Evolutionary conservation across 2,888 invertebrate species (phyloP), one percentile per base, ranked within the genome.

Genomic region (Hydriomena furcata): DNA sequence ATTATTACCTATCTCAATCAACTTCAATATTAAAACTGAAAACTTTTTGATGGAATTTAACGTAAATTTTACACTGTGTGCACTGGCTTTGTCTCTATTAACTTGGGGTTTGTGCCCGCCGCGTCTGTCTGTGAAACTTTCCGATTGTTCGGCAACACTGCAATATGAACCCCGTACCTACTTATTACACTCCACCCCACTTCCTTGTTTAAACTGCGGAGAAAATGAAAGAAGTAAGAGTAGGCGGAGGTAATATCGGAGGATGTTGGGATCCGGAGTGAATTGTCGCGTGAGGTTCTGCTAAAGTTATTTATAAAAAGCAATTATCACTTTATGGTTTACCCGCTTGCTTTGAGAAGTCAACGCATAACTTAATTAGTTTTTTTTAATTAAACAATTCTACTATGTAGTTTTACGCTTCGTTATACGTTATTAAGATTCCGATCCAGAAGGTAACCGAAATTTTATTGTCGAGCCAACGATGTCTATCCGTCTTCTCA

Each of bases 91-190:
- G 63, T 62, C 65, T 63, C 75, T 73, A 79, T 81, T 80, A 80
- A 78, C 73, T 79, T 72, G 71, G 66, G 73, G 72, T 66, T 72
- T 76, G 74, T 77, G 61, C 61, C 65, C 66, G 65, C 65, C 67
- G 68, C 68, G 75, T 70, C 75, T 72, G 71, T 71, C 72, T 70
- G 62, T 48, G 65, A 69, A 79, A 82, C 71, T 81, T 78, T 68
- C 56, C 65, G 67, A 75, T 76, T 77, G 78, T 71, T 69, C 65
- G 43, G 55, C 55, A 55, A 60, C 58, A 64, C 55, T 65, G 69
- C 70, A 68, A 66, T 69, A 71, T 66, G 65, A 68, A 61, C 61
- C 52, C 53, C 55, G 60, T 52, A 58, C 58, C 66, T 71, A 73
- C 58, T 66, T 71, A 73, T 70, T 69, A 68, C 51, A 49, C 51